Base-by-base conservation (phyloP, 2,113 vertebrate species). In the Ariopsis seemanni region DNA sequence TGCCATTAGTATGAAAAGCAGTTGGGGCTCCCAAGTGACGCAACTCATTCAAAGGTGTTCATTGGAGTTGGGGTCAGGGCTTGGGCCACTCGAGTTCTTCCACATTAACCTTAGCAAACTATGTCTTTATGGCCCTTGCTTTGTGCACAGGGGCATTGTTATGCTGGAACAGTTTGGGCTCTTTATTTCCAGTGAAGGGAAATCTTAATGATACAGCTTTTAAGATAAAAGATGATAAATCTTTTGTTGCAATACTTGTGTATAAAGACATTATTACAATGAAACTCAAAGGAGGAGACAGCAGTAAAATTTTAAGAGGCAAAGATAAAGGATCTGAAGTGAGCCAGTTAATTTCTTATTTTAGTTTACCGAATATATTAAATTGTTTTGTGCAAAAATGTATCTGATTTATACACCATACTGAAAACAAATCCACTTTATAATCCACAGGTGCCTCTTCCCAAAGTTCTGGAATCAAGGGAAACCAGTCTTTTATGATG, bases 401-500 rank as follows among this genome's bases (percentile, higher is more conserved):
- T 52, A n/a, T 60, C 5, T 89, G 85, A 89, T 79, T 88, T 3
- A 84, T 78, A 7, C 60, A n/a, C 34, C 12, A 65, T 22, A 50
- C 27, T 81, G 4, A 71, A 63, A 10, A 42, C 30, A 77, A 27
- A 15, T 65, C n/a, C n/a, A 57, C 83, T 67, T 34, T 89, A 88
- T 90, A 48, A 89, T 93, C 53, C 57, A 83, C 93, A 99, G 98
- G 97, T 98, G 60, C 97, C 97, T 0, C 90, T 99, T 90, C 97
- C 98, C 27, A 99, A 98, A 95, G 94, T 90, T 81, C 92, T 99
- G 94, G 97, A 95, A 67, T 99, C 96, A 92, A 90, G 86, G 52
- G 95, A 96, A 91, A 95, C 94, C 0, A 94, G 91, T 92, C 93
- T 95, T 82, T 67, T 95, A 87, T 95, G 90, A 95, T 82, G 87